Conservation (phyloP, 2,113 vertebrate genomes). For the Leucoraja erinaceus region DNA sequence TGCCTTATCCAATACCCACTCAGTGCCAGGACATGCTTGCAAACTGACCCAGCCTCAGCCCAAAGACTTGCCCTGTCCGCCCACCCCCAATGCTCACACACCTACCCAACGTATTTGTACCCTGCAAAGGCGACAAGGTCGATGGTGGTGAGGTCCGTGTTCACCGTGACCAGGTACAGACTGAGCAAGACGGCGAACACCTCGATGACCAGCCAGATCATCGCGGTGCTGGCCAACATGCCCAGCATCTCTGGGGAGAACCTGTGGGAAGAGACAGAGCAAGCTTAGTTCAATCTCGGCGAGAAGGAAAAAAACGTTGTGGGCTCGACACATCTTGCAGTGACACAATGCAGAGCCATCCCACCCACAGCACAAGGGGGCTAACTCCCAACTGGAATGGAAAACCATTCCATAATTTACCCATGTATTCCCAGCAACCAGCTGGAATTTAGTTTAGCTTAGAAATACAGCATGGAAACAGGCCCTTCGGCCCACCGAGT, state of each 20-base stretch:
- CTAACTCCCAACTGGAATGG: not conserved
- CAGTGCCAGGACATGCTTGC: too few species aligned
- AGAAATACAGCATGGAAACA: too few species aligned
- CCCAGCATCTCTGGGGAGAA: constrained; percentile 83
- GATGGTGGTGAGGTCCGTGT: constrained; percentile 79
- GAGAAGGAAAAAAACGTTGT: not conserved
- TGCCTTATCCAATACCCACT: too few species aligned
- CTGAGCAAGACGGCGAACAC: constrained; percentile 73
- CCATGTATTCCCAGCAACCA: not conserved
- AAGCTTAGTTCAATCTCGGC: not conserved
- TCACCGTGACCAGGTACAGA: constrained; percentile 76
- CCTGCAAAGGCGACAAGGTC: constrained; percentile 81
- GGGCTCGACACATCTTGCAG: not conserved
- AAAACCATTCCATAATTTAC: not conserved
- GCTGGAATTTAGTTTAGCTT: too few species aligned
- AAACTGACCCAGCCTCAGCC: too few species aligned
- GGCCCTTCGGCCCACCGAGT: too few species aligned
- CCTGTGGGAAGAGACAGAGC: constrained; percentile 48
- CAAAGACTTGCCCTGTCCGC: too few species aligned
- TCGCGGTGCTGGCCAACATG: constrained; percentile 79
- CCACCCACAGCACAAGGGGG: not conserved
- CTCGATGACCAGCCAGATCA: constrained; percentile 83
- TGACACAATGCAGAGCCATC: not conserved
- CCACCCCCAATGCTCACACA: not conserved
- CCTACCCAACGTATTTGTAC: constrained; percentile 89